These are phyloP conservation scores for Perizoma flavofasciatum DNA, from an alignment of 2,888 invertebrate species.

Conservation along the genomic window DNA sequence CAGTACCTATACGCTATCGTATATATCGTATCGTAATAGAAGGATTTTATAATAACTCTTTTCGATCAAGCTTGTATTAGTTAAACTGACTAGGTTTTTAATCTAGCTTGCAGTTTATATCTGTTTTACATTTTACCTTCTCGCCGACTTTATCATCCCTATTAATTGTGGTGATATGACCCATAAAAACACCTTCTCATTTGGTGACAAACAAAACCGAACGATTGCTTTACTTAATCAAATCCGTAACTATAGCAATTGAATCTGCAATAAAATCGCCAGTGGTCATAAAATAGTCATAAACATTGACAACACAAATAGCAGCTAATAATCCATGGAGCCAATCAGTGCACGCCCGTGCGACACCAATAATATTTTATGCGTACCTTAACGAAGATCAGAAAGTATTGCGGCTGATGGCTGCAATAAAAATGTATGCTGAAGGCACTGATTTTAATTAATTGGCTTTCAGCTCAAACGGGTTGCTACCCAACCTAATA, in stretches of 20 bases:
- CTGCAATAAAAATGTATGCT: conserved; percentile 76
- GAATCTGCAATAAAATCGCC: conserved; percentile 76
- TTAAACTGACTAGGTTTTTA: no score
- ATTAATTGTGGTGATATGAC: conserved; percentile 33
- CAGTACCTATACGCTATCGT: no score
- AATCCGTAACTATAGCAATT: conserved; percentile 75
- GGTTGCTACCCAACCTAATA: conserved; percentile 4
- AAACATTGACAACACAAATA: conserved; percentile 82
- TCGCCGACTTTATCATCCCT: conserved; percentile 15
- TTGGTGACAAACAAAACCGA: conserved; percentile 63
- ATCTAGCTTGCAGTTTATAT: no score
- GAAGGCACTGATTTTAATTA: conserved; percentile 64
- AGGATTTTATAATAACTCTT: no score
- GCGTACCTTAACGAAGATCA: conserved; percentile 61
- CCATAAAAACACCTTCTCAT: conserved; percentile 52
- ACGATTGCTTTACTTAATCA: conserved; percentile 75
- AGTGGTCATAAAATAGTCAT: conserved; percentile 75
- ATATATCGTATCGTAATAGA: no score
- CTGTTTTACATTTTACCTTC: no score
- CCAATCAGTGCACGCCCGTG: conserved; percentile 64
- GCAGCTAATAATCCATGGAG: conserved; percentile 72
- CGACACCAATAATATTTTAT: conserved; percentile 65
- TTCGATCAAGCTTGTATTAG: no score
- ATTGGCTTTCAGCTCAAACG: conserved; percentile 45
- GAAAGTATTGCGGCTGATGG: conserved; percentile 66